A percentile compares a stretch with the other conserved stretches of the same genome.
These are phyloP conservation scores for Phenganax subtilis DNA, from an alignment of 92 coral and sea anemone species.

Conservation along the genomic window DNA sequence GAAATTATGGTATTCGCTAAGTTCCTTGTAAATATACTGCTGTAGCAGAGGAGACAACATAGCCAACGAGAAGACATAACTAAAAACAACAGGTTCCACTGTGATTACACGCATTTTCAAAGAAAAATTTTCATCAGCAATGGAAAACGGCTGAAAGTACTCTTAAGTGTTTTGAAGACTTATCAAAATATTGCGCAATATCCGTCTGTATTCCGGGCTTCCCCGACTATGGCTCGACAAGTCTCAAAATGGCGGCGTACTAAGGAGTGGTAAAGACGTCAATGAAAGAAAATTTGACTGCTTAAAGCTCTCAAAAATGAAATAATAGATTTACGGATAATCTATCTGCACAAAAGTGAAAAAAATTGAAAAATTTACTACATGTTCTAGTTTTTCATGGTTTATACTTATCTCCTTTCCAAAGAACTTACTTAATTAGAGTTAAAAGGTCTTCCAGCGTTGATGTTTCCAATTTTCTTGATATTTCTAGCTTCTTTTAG, in stretches of 20 bases:
- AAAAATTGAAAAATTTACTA: not conserved
- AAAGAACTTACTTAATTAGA: too few relatives aligned
- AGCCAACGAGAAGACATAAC: conserved; percentile 26
- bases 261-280: too few relatives aligned
- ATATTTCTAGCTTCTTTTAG: not conserved
- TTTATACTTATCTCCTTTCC: too few relatives aligned
- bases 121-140: not conserved
- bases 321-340: too few relatives aligned
- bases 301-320: too few relatives aligned
- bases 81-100: conserved; percentile 42
- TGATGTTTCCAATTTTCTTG: conserved; percentile 39
- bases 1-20: conserved; percentile 42
- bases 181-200: not conserved
- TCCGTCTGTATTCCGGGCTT: not conserved
- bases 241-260: too few relatives aligned
- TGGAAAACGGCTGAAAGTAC: too few relatives aligned
- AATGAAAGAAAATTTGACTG: too few relatives aligned
- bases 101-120: conserved; percentile 36
- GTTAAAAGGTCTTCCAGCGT: not conserved
- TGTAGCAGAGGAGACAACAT: conserved; percentile 45
- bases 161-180: too few relatives aligned
- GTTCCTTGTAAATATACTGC: conserved; percentile 47
- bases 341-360: too few relatives aligned
- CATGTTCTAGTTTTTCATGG: not conserved
- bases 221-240: too few relatives aligned